phyloP scores from a whole-genome alignment of 2,113 vertebrate species.

The Seriola aureovittata region DNA sequence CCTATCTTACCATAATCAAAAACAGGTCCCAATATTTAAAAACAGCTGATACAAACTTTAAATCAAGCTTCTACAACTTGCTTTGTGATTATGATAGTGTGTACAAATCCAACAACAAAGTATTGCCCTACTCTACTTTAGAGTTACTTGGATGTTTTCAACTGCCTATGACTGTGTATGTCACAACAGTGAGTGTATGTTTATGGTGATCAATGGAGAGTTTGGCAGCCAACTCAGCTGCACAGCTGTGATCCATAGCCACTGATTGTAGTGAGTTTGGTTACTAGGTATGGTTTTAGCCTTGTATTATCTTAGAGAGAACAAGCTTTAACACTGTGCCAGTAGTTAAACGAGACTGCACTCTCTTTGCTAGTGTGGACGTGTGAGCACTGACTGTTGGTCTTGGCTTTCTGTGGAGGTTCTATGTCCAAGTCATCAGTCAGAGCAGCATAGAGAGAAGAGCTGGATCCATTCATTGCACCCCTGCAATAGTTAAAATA shows the following conservation, averaged over 20 bases:
- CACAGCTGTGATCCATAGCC: neutral
- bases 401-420: constrained; percentile 88
- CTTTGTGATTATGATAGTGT: constrained; percentile 6
- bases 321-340: neutral
- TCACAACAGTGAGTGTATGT: neutral
- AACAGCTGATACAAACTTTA: no score
- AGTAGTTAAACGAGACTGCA: neutral
- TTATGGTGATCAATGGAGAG: neutral
- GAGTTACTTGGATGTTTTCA: neutral
- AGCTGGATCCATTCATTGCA: constrained; percentile 88
- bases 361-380: neutral
- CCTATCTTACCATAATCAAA: no score
- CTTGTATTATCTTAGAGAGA: neutral
- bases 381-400: constrained; percentile 72
- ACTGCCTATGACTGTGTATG: neutral
- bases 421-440: constrained; percentile 87
- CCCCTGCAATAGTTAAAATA: constrained; percentile 55
- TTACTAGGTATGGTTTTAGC: neutral
- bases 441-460: constrained; percentile 83
- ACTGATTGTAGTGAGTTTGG: neutral
- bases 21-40: no score
- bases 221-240: neutral
- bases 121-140: neutral
- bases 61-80: neutral
- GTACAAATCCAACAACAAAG: constrained; percentile 19